Evolutionary conservation across 2,888 invertebrate genomes (phyloP).

Genomic region (Mimachlamys varia): DNA sequence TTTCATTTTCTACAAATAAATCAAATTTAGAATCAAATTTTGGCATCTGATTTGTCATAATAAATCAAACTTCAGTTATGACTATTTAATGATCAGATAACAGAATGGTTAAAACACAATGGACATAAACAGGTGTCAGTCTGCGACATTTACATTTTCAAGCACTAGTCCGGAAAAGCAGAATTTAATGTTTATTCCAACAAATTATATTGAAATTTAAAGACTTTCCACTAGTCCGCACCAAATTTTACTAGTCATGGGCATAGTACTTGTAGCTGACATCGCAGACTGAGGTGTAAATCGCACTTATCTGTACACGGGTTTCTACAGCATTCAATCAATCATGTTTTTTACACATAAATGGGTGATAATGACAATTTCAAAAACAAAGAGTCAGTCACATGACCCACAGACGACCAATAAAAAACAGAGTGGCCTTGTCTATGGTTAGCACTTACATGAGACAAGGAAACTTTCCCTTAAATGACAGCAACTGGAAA

Average conservation of each 20-base stretch:
- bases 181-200: too few species aligned
- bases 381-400: constrained; percentile 24
- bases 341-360: background rate
- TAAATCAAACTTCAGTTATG: background rate
- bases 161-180: too few species aligned
- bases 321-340: constrained; percentile 1
- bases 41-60: background rate
- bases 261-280: too few species aligned
- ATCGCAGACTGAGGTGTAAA: too few species aligned
- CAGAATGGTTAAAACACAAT: background rate
- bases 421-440: background rate
- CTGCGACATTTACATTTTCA: too few species aligned
- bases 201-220: too few species aligned
- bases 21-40: constrained; percentile 27
- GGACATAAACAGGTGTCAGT: background rate
- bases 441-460: constrained; percentile 31
- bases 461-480: constrained; percentile 17
- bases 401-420: constrained; percentile 34
- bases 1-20: background rate
- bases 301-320: background rate
- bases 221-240: too few species aligned
- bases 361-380: background rate
- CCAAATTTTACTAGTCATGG: too few species aligned
- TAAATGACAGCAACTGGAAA: background rate
- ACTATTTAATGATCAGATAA: background rate